Evolutionary conservation across 2,113 vertebrate species (phyloP), one percentile per base, ranked within the genome.

Genomic region (Meriones unguiculatus): DNA sequence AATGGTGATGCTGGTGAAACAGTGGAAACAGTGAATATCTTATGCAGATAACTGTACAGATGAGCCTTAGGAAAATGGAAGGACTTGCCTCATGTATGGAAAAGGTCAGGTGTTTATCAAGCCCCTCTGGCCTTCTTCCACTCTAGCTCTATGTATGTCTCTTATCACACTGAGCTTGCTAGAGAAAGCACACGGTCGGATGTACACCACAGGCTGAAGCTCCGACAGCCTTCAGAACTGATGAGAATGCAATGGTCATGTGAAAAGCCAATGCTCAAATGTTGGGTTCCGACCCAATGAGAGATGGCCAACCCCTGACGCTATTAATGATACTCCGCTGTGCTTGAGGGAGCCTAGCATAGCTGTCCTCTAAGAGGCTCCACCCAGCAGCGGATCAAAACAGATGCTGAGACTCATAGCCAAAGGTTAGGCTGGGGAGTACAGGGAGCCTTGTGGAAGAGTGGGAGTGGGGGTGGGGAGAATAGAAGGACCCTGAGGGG

Each of bases 201-300:
- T 73, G 22, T 92, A 97, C 89, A 93, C 89, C 86, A 67, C 86
- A 50, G 28, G 15, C 25, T 3, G 25, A 75, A 69, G 87, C 87
- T 88, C 72, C 76, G 89, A 86, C 91, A 64, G 69, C 32, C 65
- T n/a, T 92, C 89, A 92, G 85, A 90, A 88, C 77, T 70, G 70
- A 41, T 80, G 35, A 4, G 59, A 94, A 89, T 41, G 28, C 17
- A 73, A 69, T 76, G 87, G 89, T n/a, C 24, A 70, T 5, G 14
- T 38, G 67, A 90, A 94, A 62, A 93, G 20, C 12, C 12, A 86
- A 94, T 59, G 25, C 89, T 86, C 88, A 59, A 92, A 75, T 64
- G 9, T 22, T 41, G 25, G n/a, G 76, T 90, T 90, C 41, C 57
- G 14, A 14, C 57, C 57, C 57, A 12, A 57, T 57, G 15, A 15